Conservation (phyloP, 2,113 vertebrate species). For the Halcyon senegalensis region DNA sequence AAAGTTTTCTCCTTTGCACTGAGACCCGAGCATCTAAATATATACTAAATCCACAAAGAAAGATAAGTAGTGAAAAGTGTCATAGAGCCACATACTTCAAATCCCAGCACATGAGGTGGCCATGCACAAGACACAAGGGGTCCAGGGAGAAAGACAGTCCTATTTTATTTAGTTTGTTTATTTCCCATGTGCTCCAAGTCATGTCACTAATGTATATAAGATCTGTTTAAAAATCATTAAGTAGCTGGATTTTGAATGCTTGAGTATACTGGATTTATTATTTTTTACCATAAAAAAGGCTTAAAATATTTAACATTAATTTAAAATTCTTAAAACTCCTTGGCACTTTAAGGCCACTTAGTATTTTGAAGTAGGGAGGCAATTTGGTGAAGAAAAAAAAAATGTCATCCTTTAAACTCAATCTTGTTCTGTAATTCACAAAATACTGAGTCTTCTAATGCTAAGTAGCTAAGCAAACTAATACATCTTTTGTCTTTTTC, state of each 20-base stretch:
- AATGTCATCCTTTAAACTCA: background rate
- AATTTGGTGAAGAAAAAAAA: rapidly evolving
- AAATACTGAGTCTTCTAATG: conserved; percentile 8
- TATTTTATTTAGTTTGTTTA: background rate
- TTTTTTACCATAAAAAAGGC: background rate
- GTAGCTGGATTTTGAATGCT: background rate
- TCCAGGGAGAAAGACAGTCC: background rate
- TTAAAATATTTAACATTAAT: background rate
- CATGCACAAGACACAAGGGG: background rate
- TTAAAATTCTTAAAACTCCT: background rate
- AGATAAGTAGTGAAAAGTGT: background rate
- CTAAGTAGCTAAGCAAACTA: conserved; percentile 20
- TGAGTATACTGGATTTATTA: background rate
- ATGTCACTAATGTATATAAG: background rate
- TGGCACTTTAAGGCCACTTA: background rate
- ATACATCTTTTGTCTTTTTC: background rate
- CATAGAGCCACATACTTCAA: background rate
- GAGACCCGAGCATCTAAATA: background rate
- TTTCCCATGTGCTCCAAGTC: background rate
- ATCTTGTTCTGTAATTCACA: conserved; percentile 13
- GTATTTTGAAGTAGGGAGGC: background rate
- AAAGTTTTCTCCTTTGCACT: background rate
- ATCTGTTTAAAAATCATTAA: background rate
- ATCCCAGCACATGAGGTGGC: background rate
- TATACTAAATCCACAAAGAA: background rate